Evolutionary conservation across 2,113 vertebrate species (phyloP), one percentile per base, ranked within the genome.

Genomic region (Aegotheles bennettii): DNA sequence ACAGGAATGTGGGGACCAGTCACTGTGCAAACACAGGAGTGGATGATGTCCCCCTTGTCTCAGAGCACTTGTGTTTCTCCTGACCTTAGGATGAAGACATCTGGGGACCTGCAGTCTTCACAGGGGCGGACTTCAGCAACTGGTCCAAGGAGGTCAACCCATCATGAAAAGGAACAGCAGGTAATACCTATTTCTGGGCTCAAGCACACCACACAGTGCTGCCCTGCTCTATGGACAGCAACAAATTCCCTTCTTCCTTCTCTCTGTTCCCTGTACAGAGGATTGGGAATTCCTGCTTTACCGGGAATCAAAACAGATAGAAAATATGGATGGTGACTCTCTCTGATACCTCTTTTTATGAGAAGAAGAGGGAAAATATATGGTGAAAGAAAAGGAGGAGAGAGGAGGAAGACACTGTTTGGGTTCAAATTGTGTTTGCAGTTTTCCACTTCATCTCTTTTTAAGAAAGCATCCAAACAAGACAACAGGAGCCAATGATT

Each of bases 401-500:
- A 92, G 93, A 84, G 65, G 70, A 36, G 71, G 51, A 95, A 96
- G 79, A 85, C 42, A 77, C 33, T 96, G 74, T 86, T 96, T 96
- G 94, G 93, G 86, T 97, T 93, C 95, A 97, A 96, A 96, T 87
- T 80, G 31, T 93, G 89, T 96, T 96, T 97, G 92, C 84, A 94
- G 95, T 95, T 96, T 97, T 94, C 95, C 94, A 94, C 93, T 84
- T 95, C 31, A 26, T 80, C 94, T 98, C 92, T 93, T 96, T 96
- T 96, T 94, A 94, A 96, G 95, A 97, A 97, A 60, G 64, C 88
- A 94, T 84, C 70, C 91, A 96, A 96, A 96, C 95, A 96, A 97
- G 96, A 94, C 91, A 97, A 97, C 94, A 90, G 95, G 91, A 93
- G 78, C 16, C 89, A 89, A 96, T 96, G 97, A 98, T 98, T 98